Conservation (phyloP, 1,140 invertebrate species). For the Brachionus angularis region DNA sequence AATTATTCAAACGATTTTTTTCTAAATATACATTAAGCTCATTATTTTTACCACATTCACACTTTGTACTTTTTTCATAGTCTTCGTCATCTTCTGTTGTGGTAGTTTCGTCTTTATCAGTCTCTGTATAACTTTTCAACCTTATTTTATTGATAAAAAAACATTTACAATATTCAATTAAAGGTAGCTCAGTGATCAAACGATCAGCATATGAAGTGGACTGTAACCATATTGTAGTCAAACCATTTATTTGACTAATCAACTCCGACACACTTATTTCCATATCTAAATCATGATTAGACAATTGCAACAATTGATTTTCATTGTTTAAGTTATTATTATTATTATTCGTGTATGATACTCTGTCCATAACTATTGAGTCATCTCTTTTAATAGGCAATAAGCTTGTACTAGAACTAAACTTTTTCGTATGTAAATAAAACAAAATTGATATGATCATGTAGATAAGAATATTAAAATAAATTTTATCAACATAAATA, state of each 20-base stretch:
- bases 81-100: constrained; percentile 21
- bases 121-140: constrained; percentile 21
- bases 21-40: background rate
- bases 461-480: too few relatives aligned
- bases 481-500: too few relatives aligned
- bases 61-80: background rate
- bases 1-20: background rate
- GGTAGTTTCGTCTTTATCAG: constrained; percentile 28
- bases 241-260: constrained; percentile 41
- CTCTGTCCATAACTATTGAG: too few relatives aligned
- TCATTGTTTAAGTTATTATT: too few relatives aligned
- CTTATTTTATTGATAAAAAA: constrained; percentile 5
- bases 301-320: background rate
- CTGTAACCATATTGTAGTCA: constrained; percentile 40
- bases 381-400: too few relatives aligned
- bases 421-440: too few relatives aligned
- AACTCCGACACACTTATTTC: constrained; percentile 42
- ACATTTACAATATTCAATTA: constrained; percentile 38
- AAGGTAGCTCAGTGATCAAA: constrained; percentile 1
- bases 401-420: too few relatives aligned
- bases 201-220: constrained; percentile 31
- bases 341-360: too few relatives aligned
- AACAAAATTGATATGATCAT: too few relatives aligned
- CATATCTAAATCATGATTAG: background rate
- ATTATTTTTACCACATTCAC: constrained; percentile 39